A percentile compares a stretch with the other conserved stretches of the same genome.
Conservation (phyloP, 2,113 vertebrate species). For the Machaerirhynchus nigripectus region DNA sequence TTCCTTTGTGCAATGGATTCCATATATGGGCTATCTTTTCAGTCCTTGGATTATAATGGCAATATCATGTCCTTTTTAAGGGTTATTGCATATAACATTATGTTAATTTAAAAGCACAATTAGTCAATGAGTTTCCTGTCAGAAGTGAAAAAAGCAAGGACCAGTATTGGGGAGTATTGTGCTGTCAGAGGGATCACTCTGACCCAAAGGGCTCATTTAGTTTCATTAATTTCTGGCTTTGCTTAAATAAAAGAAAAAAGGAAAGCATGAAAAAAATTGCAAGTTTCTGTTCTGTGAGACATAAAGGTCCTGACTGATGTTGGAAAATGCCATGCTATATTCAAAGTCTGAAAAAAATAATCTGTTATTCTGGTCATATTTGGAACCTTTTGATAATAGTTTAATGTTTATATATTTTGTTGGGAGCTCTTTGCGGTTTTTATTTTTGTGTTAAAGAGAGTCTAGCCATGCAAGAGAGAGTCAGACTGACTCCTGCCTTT, state of each 20-base stretch:
- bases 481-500: neutral
- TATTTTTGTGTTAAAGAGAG: neutral
- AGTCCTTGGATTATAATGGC: neutral
- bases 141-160: neutral
- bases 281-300: neutral
- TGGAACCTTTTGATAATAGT: neutral
- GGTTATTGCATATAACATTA: neutral
- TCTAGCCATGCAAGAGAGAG: neutral
- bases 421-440: accelerated
- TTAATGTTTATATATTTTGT: neutral
- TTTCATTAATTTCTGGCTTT: neutral
- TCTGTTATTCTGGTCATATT: neutral
- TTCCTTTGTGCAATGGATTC: neutral
- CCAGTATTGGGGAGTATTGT: neutral
- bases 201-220: neutral
- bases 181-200: neutral
- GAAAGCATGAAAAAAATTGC: neutral
- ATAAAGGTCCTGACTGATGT: neutral
- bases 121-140: neutral
- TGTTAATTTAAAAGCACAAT: neutral
- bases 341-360: neutral
- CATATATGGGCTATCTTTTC: neutral
- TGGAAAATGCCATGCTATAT: neutral
- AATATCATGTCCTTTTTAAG: neutral
- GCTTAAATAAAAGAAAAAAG: neutral